Evolutionary conservation across 2,888 invertebrate genomes (phyloP), one percentile per base, ranked within the genome.

Genomic region (Leucophora obtusa): DNA sequence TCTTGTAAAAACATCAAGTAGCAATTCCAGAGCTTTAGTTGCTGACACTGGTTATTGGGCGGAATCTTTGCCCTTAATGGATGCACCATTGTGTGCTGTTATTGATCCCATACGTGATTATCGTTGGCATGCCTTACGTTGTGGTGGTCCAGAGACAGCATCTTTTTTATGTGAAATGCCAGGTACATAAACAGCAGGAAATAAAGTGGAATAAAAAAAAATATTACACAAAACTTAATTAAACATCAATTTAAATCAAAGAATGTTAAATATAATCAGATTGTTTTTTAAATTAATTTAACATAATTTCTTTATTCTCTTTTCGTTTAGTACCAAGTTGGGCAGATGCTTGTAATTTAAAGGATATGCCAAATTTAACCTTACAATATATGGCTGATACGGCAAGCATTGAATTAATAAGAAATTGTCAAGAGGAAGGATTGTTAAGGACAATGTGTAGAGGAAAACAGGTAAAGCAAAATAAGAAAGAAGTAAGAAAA

Each of bases 111-210:
- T 93, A 5, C 93, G 94, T 10, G 95, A 95, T 91, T 95, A 94
- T 90, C 93, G 95, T 82, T 95, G 95, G 95, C 94, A 94, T 86
- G 93, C 94, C 0, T 91, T 94, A 60, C 92, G 93, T 11, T 95
- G 95, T 86, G 95, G 95, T 10, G 95, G 95, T 24, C 95, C 95
- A 0, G 94, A 94, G 82, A 93, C 94, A 0, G 95, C 95, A 0
- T 94, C 95, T 8, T 95, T 95, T 88, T 93, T 95, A 82, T 95
- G 95, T 87, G 95, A 95, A 92, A 91, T 95, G 87, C 94, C 95
- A 85, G 95, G 95, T 95, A 91, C 89, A 87, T 72, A 21, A 56
- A 7, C 28, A 28, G 28, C 28, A 28, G 51, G 18, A 53, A 14
- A 47, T 33, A 21, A 53, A 38, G 5, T 38, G 2, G 17, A n/a